Base-by-base conservation (phyloP, 2,113 vertebrate species). In the Ailuropoda melanoleuca region DNA sequence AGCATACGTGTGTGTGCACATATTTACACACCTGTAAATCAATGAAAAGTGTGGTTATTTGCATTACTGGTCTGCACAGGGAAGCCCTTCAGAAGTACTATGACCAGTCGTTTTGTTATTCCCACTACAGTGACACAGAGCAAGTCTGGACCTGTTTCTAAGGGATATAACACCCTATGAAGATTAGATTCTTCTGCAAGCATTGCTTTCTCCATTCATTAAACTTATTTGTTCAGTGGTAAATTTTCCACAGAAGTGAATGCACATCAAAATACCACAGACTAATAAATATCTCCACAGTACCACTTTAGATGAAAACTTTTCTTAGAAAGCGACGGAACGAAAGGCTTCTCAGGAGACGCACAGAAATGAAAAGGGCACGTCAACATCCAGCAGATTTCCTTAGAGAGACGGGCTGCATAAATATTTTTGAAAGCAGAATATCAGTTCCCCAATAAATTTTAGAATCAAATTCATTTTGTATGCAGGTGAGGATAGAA, bases 101-200 rank as follows among this genome's bases (percentile, higher is more conserved):
- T 1, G 8, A 6, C 1, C 23, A 5, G 23, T 29, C 0, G 0
- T 58, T 70, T 34, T 56, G 4, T 64, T 24, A 24, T 58, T 13
- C 34, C 37, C 34, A 1, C 12, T 24, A 29, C 10, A 14, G 6
- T 5, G 48, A 46, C 37, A n/a, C 3, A 21, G 10, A 11, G 5
- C 12, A 24, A 34, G 39, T 17, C 37, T 23, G 24, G 26, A 48
- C 10, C 39, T 14, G 1, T 74, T 66, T 84, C 31, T 14, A 26
- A 24, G 62, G 37, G 10, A 4, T 23, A 8, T 5, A 43, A 34
- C 19, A 3, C 26, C 19, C 13, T 29, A 14, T 14, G 31, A 8
- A 12, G 4, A 19, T 1, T 29, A 1, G 58, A 29, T 83, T 48
- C 39, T 55, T 48, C 29, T 23, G 12, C 24, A 26, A 74, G 24